phyloP scores from a whole-genome alignment of 2,113 vertebrate genomes.

The Zeus faber region DNA sequence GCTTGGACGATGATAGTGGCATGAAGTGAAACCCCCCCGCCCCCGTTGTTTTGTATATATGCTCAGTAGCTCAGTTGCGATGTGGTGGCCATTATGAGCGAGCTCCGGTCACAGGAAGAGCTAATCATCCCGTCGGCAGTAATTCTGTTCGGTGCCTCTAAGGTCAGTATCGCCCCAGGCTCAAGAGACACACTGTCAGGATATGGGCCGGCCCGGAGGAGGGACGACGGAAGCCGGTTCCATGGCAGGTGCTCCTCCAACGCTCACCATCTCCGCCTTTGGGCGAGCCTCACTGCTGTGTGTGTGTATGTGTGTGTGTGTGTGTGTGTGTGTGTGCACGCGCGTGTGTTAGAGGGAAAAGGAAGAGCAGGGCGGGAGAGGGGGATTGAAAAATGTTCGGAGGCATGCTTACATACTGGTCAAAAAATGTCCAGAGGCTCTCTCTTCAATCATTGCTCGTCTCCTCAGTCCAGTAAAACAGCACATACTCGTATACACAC shows the following conservation, averaged over 20 bases:
- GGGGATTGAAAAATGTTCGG: conserved; percentile 4
- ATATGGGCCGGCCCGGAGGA: conserved; percentile 38
- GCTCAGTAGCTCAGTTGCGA: conserved; percentile 43
- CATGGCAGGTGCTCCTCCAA: conserved; percentile 51
- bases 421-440: not conserved
- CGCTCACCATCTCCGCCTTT: too few species aligned
- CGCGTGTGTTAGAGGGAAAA: too few species aligned
- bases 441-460: not conserved
- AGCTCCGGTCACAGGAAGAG: conserved; percentile 69
- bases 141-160: conserved; percentile 48
- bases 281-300: not conserved
- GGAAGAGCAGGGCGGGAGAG: not conserved
- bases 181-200: conserved; percentile 31
- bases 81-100: conserved; percentile 51
- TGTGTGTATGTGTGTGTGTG: conserved; percentile 7
- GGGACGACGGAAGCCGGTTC: conserved; percentile 32
- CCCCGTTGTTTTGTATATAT: too few species aligned
- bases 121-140: conserved; percentile 57
- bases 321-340: conserved; percentile 7
- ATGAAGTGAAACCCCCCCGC: too few species aligned
- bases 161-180: conserved; percentile 64
- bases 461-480: not conserved
- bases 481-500: not conserved
- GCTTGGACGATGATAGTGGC: too few species aligned
- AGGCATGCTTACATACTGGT: not conserved